Base-by-base conservation (phyloP, 2,888 invertebrate species). In the Melikaiella ostensackeni region DNA sequence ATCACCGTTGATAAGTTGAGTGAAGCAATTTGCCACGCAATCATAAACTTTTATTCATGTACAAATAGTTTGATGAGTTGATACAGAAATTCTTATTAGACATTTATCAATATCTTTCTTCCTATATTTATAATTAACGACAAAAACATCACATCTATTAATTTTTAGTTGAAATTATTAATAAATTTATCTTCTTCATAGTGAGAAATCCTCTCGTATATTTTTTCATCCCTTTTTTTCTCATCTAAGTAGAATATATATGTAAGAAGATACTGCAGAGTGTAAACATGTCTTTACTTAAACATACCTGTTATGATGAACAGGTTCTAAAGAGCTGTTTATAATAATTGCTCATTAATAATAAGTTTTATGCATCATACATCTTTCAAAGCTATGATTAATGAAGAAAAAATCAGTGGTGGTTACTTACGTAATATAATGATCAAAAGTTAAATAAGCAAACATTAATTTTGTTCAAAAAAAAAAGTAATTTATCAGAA, bases 281-380 rank as follows among this genome's bases (percentile, higher is more conserved):
- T 66, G 70, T 30, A 70, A 70, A 70, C 46, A n/a, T 30, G 62
- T 21, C n/a, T 62, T 50, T 70, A 70, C 46, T 50, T 66, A 64
- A 9, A 50, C 38, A 46, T 46, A 70, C 70, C 46, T 30, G 50
- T 70, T 70, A 50, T 50, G 70, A 50, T 50, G 30, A 70, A 70
- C 70, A 50, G 70, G 70, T 50, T 16, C 11, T 50, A 24, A 46
- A 19, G 6, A 70, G 46, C 46, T 70, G 50, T 70, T 70, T 70
- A 70, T 50, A 46, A 70, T 50, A 50, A 70, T 70, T 70, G 70
- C 70, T 50, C 50, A 50, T 27, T 70, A 70, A 70, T 70, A 50
- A 70, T 70, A 70, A 50, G 50, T 46, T 70, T 70, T 50, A 46
- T 42, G 16, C 46, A 42, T 66, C 46, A 27, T 70, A 19, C 30